Conservation (phyloP, 2,797 vertebrate species). For the Phaenicophaeus curvirostris region DNA sequence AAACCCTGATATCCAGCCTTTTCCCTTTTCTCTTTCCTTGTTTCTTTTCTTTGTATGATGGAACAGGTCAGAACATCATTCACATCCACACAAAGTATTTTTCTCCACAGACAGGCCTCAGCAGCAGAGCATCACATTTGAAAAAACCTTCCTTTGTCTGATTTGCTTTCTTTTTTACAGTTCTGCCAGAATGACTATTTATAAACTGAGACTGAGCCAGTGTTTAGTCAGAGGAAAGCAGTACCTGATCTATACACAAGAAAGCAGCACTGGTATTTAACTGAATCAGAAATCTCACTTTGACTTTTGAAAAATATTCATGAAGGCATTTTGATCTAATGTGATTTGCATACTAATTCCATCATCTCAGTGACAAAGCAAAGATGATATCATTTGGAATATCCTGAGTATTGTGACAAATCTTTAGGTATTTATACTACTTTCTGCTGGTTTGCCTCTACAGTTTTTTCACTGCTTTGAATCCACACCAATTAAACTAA, state of each 20-base stretch:
- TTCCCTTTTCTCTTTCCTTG: not conserved
- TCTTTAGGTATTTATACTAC: not conserved
- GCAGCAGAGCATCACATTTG: not conserved
- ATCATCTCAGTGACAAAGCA: not conserved
- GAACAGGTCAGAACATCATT: not conserved
- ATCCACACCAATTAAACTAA: not conserved
- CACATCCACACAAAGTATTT: not conserved
- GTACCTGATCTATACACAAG: not conserved
- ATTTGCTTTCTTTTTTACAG: not conserved
- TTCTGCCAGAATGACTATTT: not conserved
- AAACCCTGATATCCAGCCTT: not conserved
- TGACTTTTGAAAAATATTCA: not conserved
- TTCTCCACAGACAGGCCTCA: not conserved
- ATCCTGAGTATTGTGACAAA: not conserved
- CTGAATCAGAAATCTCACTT: not conserved
- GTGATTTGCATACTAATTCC: constrained; percentile 26
- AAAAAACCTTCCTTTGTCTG: not conserved
- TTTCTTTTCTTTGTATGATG: not conserved
- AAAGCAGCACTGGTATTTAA: not conserved
- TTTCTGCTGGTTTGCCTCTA: not conserved
- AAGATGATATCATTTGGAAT: not conserved
- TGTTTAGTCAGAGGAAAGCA: not conserved
- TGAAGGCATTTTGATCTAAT: not conserved
- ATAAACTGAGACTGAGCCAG: not conserved
- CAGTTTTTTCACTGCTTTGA: not conserved